These are phyloP conservation scores for Thermophis baileyi DNA, from an alignment of 2,113 vertebrate genomes.

Conservation along the genomic window DNA sequence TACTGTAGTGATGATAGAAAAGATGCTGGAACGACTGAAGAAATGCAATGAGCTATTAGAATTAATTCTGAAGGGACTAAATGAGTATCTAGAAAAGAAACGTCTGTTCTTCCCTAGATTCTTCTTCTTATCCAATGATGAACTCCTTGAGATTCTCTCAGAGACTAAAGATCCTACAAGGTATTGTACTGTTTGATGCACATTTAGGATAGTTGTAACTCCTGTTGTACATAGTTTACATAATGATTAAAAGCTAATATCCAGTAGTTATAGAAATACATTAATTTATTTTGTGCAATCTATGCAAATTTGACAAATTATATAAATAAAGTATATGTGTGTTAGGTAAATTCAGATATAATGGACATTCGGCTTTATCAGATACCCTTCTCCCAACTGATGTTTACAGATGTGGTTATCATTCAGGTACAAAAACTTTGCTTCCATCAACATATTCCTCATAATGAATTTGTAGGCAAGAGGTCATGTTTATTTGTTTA, in stretches of 20 bases:
- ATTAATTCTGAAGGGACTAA: conserved; percentile 88
- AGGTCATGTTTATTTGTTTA: neutral
- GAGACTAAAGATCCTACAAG: conserved; percentile 91
- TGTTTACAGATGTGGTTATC: neutral
- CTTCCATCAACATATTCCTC: neutral
- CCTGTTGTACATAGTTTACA: neutral
- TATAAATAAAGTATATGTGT: neutral
- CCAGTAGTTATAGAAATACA: neutral
- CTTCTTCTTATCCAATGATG: conserved; percentile 92
- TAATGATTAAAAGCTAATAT: neutral
- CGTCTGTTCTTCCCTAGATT: conserved; percentile 88
- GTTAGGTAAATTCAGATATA: neutral
- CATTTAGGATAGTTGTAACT: neutral
- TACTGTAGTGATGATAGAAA: conserved; percentile 76
- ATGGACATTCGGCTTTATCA: neutral
- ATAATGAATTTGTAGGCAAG: neutral
- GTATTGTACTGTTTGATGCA: conserved; percentile 58
- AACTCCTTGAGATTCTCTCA: conserved; percentile 89
- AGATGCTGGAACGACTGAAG: conserved; percentile 81
- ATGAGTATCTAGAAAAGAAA: conserved; percentile 89
- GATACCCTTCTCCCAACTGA: neutral
- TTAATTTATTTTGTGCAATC: neutral
- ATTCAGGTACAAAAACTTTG: neutral
- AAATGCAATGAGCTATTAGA: conserved; percentile 82
- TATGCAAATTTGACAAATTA: neutral